Conservation (phyloP, 1,140 invertebrate genomes). For the Lordiphosa clarofinis region DNA sequence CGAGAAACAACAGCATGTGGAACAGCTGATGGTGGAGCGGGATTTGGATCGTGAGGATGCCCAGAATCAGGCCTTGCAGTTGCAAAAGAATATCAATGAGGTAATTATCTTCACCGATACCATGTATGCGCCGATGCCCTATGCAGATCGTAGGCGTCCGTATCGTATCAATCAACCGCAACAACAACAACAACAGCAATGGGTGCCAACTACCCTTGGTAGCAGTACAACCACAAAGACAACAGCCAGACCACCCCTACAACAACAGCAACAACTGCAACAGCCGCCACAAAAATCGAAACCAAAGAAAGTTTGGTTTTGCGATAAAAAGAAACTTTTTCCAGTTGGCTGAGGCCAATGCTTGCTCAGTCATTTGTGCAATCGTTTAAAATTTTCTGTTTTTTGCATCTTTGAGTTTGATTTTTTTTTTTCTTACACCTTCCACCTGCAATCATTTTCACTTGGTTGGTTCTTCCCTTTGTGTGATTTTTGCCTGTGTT, state of each 20-base stretch:
- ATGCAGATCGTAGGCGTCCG: constrained; percentile 60
- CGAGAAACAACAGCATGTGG: constrained; percentile 96
- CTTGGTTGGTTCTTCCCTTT: constrained; percentile 42
- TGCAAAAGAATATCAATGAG: constrained; percentile 79
- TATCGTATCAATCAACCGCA: constrained; percentile 40
- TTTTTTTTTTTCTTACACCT: background rate
- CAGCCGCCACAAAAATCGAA: constrained; percentile 31
- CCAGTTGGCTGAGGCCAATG: constrained; percentile 67
- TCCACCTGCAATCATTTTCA: constrained; percentile 20
- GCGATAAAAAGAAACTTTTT: constrained; percentile 79
- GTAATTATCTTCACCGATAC: constrained; percentile 79
- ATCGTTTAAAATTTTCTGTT: constrained; percentile 14
- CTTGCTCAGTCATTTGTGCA: constrained; percentile 53
- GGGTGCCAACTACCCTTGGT: constrained; percentile 32
- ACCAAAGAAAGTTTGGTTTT: constrained; percentile 79
- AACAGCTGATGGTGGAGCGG: constrained; percentile 92
- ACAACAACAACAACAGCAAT: constrained; percentile 23
- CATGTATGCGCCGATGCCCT: constrained; percentile 67
- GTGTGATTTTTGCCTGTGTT: constrained; percentile 18
- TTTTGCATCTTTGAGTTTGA: constrained; percentile 6
- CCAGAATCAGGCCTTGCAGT: constrained; percentile 81
- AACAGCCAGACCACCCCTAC: constrained; percentile 29
- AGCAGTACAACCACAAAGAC: constrained; percentile 35
- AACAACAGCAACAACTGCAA: constrained; percentile 26
- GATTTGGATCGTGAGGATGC: constrained; percentile 93